phyloP scores from a whole-genome alignment of 1,140 invertebrate species.

The Idris sp. region DNA sequence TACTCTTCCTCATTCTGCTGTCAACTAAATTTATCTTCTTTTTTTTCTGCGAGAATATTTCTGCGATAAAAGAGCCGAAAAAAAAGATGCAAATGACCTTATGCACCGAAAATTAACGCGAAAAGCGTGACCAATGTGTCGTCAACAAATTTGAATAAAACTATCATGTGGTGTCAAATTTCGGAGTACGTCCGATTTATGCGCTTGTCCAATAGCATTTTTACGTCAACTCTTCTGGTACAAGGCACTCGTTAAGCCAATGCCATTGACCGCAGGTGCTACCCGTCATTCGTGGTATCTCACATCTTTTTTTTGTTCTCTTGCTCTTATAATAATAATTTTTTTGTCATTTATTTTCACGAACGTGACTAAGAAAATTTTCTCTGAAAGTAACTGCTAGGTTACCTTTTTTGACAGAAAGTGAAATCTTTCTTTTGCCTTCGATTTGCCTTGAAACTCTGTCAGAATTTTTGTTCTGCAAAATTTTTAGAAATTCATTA shows the following conservation, averaged over 20 bases:
- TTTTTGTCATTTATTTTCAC: slow-evolving; percentile 22
- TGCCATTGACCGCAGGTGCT: slow-evolving; percentile 77
- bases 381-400: too few species aligned
- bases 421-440: too few species aligned
- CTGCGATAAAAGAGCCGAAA: too few species aligned
- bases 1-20: too few species aligned
- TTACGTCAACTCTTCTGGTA: slow-evolving; percentile 63
- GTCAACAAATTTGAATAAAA: slow-evolving; percentile 45
- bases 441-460: too few species aligned
- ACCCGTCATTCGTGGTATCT: slow-evolving; percentile 59
- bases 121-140: slow-evolving; percentile 22
- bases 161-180: slow-evolving; percentile 40
- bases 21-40: too few species aligned
- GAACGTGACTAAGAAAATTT: slow-evolving; percentile 38
- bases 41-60: too few species aligned
- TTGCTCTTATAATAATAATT: slow-evolving; percentile 37
- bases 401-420: too few species aligned
- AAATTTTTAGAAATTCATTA: too few species aligned
- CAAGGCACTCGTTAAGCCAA: slow-evolving; percentile 74
- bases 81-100: not conserved
- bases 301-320: slow-evolving; percentile 58
- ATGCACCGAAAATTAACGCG: not conserved
- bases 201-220: slow-evolving; percentile 64
- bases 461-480: too few species aligned
- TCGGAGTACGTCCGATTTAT: slow-evolving; percentile 53